These are phyloP conservation scores for Netelia inedita DNA, from an alignment of 2,888 invertebrate species.

Conservation along the genomic window DNA sequence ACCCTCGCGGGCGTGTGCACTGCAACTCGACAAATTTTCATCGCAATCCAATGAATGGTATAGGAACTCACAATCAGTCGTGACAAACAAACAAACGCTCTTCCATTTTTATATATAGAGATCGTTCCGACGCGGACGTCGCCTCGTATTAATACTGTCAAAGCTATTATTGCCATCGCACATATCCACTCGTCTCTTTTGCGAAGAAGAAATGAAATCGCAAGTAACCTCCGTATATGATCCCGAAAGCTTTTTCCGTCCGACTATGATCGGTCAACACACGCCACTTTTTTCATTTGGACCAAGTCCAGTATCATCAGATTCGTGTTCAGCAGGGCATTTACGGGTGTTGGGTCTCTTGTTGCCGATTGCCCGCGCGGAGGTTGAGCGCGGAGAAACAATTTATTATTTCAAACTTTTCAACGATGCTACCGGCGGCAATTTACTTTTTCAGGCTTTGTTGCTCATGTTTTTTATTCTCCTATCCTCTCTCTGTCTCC, in stretches of 20 bases:
- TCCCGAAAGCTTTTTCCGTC: background rate
- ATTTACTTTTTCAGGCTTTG: constrained; percentile 69
- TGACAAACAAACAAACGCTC: no score
- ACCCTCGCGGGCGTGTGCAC: no score
- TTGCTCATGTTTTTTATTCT: constrained; percentile 21
- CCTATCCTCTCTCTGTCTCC: constrained; percentile 20
- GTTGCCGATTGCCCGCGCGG: constrained; percentile 38
- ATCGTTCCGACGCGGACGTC: no score
- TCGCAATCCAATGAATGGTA: no score
- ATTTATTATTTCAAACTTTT: constrained; percentile 81
- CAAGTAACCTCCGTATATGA: background rate
- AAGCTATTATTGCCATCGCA: no score
- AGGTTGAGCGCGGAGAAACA: constrained; percentile 71
- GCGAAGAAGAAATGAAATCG: background rate
- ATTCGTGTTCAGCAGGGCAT: constrained; percentile 44
- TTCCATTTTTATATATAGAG: no score
- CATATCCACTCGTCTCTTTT: no score
- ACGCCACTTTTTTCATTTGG: constrained; percentile 2
- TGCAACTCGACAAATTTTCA: no score
- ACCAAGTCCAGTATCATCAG: constrained; percentile 35
- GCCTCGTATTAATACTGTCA: no score
- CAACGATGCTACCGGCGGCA: constrained; percentile 71
- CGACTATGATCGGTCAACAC: background rate
- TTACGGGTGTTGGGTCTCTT: constrained; percentile 37
- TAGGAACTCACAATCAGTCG: no score